Evolutionary conservation across 1,140 invertebrate genomes (phyloP).

Genomic region (Procambarus clarkii): DNA sequence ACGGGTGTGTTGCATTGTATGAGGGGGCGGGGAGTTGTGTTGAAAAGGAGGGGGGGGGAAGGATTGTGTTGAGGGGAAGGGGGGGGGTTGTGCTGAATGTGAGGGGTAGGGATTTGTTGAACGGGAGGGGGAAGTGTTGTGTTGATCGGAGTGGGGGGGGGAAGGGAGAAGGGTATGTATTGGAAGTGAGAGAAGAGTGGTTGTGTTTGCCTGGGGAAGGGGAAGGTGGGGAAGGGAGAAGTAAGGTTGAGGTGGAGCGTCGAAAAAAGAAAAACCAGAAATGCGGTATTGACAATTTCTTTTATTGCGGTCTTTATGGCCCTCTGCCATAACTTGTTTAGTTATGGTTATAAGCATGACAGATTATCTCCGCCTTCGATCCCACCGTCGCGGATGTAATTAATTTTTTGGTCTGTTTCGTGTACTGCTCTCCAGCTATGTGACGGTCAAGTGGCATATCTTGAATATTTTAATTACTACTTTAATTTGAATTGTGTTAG

Average conservation of each 20-base stretch:
- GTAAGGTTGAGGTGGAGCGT: neutral
- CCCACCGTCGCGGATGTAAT: no score
- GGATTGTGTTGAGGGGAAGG: no score
- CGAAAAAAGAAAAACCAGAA: neutral
- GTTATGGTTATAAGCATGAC: neutral
- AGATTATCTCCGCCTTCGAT: neutral
- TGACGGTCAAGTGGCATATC: no score
- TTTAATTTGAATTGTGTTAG: no score
- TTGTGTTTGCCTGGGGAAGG: no score
- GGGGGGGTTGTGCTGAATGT: neutral
- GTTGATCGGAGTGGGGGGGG: neutral
- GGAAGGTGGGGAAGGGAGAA: neutral
- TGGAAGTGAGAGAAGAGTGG: neutral
- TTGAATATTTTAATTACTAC: no score
- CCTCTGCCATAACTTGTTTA: neutral
- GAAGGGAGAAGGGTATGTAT: neutral
- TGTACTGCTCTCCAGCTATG: no score
- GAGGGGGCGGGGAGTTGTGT: no score
- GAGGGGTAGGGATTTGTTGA: neutral
- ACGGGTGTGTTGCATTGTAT: no score
- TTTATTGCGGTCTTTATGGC: neutral
- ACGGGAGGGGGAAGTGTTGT: neutral
- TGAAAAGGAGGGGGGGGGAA: no score
- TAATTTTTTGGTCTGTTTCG: no score
- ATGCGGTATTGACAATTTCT: neutral